A percentile compares a stretch with the other conserved stretches of the same genome.
phyloP scores from a whole-genome alignment of 2,888 invertebrate species.

The Phaedon cochleariae region DNA sequence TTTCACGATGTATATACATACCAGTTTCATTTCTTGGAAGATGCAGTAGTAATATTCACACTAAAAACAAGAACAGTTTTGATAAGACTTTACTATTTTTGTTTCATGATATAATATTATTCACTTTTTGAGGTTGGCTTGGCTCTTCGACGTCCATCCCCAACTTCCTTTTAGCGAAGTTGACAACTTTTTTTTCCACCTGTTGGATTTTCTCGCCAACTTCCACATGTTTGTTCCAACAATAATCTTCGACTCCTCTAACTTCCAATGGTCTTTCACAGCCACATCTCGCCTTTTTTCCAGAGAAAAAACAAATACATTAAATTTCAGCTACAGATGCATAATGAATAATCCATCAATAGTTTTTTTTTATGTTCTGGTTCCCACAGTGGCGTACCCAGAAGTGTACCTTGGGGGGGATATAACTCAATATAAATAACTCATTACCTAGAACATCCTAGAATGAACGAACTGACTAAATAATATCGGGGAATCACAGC shows the following conservation, averaged over 20 bases:
- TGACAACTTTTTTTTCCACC: conserved; percentile 51
- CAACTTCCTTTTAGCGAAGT: conserved; percentile 53
- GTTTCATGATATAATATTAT: too few species aligned
- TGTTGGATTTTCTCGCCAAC: conserved; percentile 50
- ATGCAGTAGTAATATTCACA: conserved; percentile 48
- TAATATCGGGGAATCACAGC: too few species aligned
- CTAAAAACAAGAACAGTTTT: conserved; percentile 43
- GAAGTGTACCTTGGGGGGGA: too few species aligned
- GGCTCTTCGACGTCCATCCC: conserved; percentile 46
- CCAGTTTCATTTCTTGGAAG: conserved; percentile 45
- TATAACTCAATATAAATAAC: too few species aligned
- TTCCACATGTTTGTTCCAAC: conserved; percentile 50
- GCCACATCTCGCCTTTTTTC: conserved; percentile 6
- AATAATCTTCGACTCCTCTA: conserved; percentile 49
- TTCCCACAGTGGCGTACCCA: too few species aligned
- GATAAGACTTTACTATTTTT: too few species aligned
- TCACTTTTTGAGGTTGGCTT: conserved; percentile 50
- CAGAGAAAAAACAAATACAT: not conserved
- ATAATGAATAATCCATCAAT: too few species aligned
- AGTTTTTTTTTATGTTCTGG: too few species aligned
- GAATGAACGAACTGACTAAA: too few species aligned
- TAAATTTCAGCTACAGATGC: too few species aligned
- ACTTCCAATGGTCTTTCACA: conserved; percentile 45
- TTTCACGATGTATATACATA: conserved; percentile 43
- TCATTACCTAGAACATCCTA: too few species aligned